Evolutionary conservation across 2,888 invertebrate genomes (phyloP).

Genomic region (Hydrotaea diabolus): DNA sequence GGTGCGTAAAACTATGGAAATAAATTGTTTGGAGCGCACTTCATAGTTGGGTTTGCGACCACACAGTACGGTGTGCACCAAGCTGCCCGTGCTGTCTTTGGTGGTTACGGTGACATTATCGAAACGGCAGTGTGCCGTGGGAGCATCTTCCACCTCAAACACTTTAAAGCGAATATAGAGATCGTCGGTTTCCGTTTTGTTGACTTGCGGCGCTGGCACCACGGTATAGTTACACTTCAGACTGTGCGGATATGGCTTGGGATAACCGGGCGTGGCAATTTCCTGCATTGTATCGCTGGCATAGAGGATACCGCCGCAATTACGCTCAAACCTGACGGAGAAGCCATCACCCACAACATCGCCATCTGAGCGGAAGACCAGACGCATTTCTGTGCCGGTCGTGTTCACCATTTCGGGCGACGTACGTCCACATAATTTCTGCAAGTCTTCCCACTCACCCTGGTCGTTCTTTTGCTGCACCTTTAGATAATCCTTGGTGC

Average conservation of each 20-base stretch:
- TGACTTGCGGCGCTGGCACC: conserved; percentile 74
- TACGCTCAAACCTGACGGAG: conserved; percentile 83
- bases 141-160: conserved; percentile 84
- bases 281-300: conserved; percentile 82
- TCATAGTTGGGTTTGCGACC: conserved; percentile 82
- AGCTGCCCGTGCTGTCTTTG: conserved; percentile 23
- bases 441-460: conserved; percentile 73
- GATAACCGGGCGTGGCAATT: conserved; percentile 90
- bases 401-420: conserved; percentile 84
- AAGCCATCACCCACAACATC: conserved; percentile 88
- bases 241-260: conserved; percentile 83
- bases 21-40: conserved; percentile 75
- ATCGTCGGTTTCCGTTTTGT: conserved; percentile 68
- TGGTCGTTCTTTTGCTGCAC: conserved; percentile 83
- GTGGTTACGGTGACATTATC: conserved; percentile 83
- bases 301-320: conserved; percentile 88
- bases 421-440: conserved; percentile 85
- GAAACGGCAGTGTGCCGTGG: conserved; percentile 79
- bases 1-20: conserved; percentile 83
- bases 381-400: conserved; percentile 85
- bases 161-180: conserved; percentile 78
- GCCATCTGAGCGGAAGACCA: conserved; percentile 88
- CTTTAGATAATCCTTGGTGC: conserved; percentile 89
- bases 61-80: conserved; percentile 73
- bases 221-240: conserved; percentile 87